A percentile compares a stretch with the other conserved stretches of the same genome.
phyloP scores from a whole-genome alignment of 37 sponge, comb jelly and placozoan genomes.

The Beroe forskalii region DNA sequence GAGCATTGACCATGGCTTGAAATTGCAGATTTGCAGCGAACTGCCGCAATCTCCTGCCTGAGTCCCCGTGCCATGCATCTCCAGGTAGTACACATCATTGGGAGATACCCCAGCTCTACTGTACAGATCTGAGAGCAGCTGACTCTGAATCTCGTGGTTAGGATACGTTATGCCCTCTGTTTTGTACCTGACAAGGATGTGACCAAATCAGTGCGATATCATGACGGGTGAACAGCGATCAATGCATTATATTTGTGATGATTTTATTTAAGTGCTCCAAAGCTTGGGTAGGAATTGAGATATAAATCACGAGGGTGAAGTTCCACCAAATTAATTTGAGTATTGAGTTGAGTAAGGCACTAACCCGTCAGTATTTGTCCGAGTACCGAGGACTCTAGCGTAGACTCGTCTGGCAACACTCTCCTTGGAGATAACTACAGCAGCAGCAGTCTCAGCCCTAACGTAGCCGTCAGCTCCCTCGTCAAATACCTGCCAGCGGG shows the following conservation, averaged over 20 bases:
- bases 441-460: conserved; percentile 27
- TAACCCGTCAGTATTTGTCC: conserved; percentile 51
- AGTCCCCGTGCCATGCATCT: conserved; percentile 68
- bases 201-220: too few species aligned
- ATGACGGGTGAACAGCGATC: too few species aligned
- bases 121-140: conserved; percentile 50
- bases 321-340: too few species aligned
- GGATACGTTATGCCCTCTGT: conserved; percentile 63
- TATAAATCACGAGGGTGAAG: too few species aligned
- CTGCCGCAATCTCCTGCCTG: too few species aligned
- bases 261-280: too few species aligned
- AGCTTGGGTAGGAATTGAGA: too few species aligned
- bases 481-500: conserved; percentile 32
- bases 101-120: conserved; percentile 47
- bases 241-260: too few species aligned
- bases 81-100: conserved; percentile 58
- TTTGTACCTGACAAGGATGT: neutral
- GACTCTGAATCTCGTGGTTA: conserved; percentile 58
- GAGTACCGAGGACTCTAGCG: conserved; percentile 16
- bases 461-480: conserved; percentile 55
- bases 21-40: too few species aligned
- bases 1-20: too few species aligned
- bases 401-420: conserved; percentile 22
- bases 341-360: neutral
- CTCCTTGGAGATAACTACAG: conserved; percentile 25